These are phyloP conservation scores for Aspidapion aeneum DNA, from an alignment of 2,888 invertebrate genomes.

Conservation along the genomic window DNA sequence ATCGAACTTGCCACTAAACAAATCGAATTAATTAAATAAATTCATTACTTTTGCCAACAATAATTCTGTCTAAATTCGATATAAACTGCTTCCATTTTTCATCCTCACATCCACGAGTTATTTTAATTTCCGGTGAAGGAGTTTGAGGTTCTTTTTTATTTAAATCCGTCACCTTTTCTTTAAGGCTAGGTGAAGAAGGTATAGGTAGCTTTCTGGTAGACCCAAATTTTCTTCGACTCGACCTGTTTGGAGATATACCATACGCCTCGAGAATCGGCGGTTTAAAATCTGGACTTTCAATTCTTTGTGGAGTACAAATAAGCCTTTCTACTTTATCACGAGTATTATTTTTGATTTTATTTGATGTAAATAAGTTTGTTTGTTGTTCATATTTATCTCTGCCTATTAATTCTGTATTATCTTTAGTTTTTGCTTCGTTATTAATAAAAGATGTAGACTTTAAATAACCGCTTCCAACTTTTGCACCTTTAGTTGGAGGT, in stretches of 20 bases:
- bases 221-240: conserved; percentile 14
- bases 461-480: not conserved
- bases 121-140: not conserved
- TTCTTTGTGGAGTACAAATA: conserved; percentile 1
- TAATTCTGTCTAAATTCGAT: conserved; percentile 49
- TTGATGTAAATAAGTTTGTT: not conserved
- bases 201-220: conserved; percentile 15
- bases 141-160: conserved; percentile 7
- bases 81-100: conserved; percentile 53
- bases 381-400: not conserved
- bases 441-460: not conserved
- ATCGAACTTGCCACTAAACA: not conserved
- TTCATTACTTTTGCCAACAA: conserved; percentile 49
- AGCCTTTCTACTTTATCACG: not conserved
- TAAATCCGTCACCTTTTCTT: conserved; percentile 9
- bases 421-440: not conserved
- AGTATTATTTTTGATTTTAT: not conserved
- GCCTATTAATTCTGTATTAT: not conserved
- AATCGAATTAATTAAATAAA: conserved; percentile 43
- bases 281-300: conserved; percentile 19
- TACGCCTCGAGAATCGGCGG: conserved; percentile 23
- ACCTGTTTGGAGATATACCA: conserved; percentile 14
- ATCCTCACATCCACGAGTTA: conserved; percentile 27
- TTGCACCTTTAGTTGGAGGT: not conserved
- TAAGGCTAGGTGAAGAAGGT: conserved; percentile 11